Conservation (phyloP, 2,888 invertebrate genomes). For the Ornithoptera priamus region DNA sequence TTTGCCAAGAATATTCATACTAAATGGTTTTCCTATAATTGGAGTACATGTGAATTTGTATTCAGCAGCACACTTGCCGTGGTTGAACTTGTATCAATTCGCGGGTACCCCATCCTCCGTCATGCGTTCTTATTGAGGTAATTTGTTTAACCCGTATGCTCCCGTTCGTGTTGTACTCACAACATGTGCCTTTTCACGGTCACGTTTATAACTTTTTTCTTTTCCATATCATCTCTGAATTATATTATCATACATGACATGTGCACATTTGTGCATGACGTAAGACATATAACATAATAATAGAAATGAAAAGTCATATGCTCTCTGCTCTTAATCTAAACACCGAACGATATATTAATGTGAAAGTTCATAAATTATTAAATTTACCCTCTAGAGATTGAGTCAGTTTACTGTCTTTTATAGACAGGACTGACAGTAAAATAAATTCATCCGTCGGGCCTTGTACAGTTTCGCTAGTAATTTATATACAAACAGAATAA, state of each 20-base stretch:
- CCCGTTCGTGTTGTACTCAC: constrained; percentile 16
- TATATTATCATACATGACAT: constrained; percentile 14
- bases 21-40: constrained; percentile 81
- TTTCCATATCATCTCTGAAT: not conserved
- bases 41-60: constrained; percentile 81
- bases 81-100: constrained; percentile 75
- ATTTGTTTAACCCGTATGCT: constrained; percentile 66
- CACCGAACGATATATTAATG: constrained; percentile 38
- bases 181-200: constrained; percentile 22
- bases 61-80: constrained; percentile 77
- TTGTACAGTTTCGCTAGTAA: constrained; percentile 53
- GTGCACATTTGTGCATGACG: constrained; percentile 12
- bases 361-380: constrained; percentile 56
- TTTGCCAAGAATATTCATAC: constrained; percentile 80
- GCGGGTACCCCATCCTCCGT: constrained; percentile 70
- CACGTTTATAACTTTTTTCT: constrained; percentile 23
- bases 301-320: not conserved
- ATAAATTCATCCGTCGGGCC: constrained; percentile 59
- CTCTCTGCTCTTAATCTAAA: constrained; percentile 25
- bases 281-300: too few species aligned
- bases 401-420: constrained; percentile 59
- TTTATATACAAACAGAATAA: constrained; percentile 45
- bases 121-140: constrained; percentile 77
- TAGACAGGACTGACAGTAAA: constrained; percentile 58
- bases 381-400: constrained; percentile 51